A percentile compares a stretch with the other conserved stretches of the same genome.
These are phyloP conservation scores for Neomorphus geoffroyi DNA, from an alignment of 2,797 vertebrate species.

Conservation along the genomic window DNA sequence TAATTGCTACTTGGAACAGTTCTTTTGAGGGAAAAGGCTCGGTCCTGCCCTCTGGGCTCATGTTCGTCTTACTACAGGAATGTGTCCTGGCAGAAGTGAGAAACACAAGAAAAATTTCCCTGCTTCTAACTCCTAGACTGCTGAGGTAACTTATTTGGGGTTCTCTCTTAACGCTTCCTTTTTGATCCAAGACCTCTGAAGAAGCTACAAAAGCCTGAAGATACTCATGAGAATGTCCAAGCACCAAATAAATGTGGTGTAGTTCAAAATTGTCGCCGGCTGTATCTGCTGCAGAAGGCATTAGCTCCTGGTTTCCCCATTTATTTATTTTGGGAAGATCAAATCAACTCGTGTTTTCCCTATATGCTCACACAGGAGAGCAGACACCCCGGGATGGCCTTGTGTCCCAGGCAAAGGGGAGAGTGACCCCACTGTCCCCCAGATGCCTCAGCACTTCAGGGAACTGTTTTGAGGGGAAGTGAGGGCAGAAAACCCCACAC, in stretches of 20 bases:
- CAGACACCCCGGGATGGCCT: too few species aligned
- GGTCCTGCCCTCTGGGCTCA: neutral
- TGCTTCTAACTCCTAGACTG: neutral
- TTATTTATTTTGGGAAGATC: neutral
- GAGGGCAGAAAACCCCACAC: neutral
- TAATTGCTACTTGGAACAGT: neutral
- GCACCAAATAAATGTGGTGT: accelerated
- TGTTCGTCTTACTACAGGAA: neutral
- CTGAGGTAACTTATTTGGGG: neutral
- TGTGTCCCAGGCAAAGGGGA: too few species aligned
- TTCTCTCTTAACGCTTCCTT: neutral
- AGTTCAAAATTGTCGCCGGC: neutral
- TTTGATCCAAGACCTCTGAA: neutral
- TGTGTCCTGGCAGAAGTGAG: neutral
- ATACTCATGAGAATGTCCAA: neutral
- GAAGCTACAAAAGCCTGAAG: neutral
- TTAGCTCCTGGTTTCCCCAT: neutral
- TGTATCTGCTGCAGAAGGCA: neutral
- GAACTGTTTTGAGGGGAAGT: neutral
- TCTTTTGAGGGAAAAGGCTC: neutral
- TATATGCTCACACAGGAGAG: accelerated
- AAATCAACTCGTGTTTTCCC: neutral
- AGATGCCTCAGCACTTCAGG: neutral
- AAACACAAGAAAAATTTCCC: neutral
- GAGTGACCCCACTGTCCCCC: too few species aligned